A percentile compares a stretch with the other conserved stretches of the same genome.
Conservation (phyloP, 92 coral and sea anemone species). For the Siderastrea radians region DNA sequence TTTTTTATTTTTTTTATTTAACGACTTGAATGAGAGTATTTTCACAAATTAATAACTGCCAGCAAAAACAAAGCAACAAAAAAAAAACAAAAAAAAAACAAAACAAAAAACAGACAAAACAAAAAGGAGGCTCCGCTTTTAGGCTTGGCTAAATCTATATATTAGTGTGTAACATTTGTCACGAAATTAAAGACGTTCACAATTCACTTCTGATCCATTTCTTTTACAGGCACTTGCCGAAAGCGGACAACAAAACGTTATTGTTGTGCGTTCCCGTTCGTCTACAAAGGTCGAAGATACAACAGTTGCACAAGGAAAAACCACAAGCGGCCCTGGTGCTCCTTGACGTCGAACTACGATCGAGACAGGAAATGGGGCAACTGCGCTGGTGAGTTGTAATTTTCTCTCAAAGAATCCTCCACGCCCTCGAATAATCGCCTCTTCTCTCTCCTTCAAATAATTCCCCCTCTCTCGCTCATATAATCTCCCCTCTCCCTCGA, state of each 20-base stretch:
- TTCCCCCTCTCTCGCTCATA: too few relatives aligned
- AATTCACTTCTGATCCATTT: background rate
- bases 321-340: constrained; percentile 38
- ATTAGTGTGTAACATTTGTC: too few relatives aligned
- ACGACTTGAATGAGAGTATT: too few relatives aligned
- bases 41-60: too few relatives aligned
- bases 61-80: too few relatives aligned
- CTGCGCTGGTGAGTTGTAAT: constrained; percentile 26
- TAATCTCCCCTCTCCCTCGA: too few relatives aligned
- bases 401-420: background rate
- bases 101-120: too few relatives aligned
- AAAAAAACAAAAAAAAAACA: too few relatives aligned
- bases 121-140: too few relatives aligned
- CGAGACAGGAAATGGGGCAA: constrained; percentile 50
- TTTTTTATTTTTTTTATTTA: background rate
- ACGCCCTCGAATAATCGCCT: too few relatives aligned
- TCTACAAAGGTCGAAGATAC: constrained; percentile 38
- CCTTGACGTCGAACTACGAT: constrained; percentile 48
- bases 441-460: too few relatives aligned
- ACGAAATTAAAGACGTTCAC: background rate
- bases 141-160: too few relatives aligned
- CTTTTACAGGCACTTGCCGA: constrained; percentile 36
- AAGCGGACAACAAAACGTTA: constrained; percentile 34
- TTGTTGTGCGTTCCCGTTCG: constrained; percentile 50
- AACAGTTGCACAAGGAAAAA: constrained; percentile 33